A percentile compares a stretch with the other conserved stretches of the same genome.
phyloP scores from a whole-genome alignment of 2,797 vertebrate species.

The Acanthis flammea region DNA sequence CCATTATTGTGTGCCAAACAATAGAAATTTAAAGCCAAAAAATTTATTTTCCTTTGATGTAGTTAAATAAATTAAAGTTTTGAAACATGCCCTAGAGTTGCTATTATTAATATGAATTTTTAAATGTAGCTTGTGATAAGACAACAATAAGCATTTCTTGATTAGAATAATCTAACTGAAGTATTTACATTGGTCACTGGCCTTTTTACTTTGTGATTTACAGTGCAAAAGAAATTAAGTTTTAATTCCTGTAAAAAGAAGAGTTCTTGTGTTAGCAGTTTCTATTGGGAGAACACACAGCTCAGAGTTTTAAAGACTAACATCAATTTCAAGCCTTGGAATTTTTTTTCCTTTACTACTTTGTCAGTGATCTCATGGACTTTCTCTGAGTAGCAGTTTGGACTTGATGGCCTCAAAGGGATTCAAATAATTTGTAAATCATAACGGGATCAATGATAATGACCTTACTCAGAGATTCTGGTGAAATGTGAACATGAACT shows the following conservation, averaged over 20 bases:
- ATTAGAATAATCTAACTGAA: slow-evolving; percentile 36
- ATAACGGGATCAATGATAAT: neutral
- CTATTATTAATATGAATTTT: neutral
- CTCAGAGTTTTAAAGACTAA: neutral
- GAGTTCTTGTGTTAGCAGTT: neutral
- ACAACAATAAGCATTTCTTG: neutral
- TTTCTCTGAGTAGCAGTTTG: neutral
- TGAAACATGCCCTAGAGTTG: neutral
- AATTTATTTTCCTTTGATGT: slow-evolving; percentile 4
- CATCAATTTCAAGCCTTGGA: neutral
- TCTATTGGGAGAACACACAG: neutral
- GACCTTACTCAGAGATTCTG: neutral
- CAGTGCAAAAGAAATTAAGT: neutral
- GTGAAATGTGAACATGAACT: neutral
- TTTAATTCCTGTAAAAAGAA: slow-evolving; percentile 3
- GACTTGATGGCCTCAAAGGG: neutral
- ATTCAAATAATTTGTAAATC: neutral
- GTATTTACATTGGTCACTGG: neutral
- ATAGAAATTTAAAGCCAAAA: neutral
- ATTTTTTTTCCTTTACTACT: neutral
- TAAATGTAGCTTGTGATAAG: neutral
- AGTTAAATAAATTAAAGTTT: neutral
- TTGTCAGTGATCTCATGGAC: neutral
- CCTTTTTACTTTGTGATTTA: neutral
- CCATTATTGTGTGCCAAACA: neutral